Evolutionary conservation across 2,113 vertebrate species (phyloP).

Genomic region (Columbina picui): DNA sequence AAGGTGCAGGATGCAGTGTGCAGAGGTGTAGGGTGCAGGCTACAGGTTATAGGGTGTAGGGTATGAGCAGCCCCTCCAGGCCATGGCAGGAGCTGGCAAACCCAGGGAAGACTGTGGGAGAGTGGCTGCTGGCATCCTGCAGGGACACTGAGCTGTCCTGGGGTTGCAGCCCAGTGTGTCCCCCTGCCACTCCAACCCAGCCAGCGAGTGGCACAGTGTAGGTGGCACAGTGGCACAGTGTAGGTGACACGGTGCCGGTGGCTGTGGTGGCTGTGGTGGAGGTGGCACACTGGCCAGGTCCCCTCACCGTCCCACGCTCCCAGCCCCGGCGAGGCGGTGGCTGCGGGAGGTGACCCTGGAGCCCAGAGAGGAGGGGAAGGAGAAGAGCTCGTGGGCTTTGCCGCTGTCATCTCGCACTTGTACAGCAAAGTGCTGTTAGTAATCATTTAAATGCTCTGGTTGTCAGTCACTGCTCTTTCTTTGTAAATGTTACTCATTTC

Average conservation of each 20-base stretch:
- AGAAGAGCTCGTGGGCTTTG: not conserved
- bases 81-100: accelerated
- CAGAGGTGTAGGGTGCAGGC: no score
- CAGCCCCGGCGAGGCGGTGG: accelerated
- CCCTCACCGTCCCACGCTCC: accelerated
- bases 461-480: slow-evolving; percentile 81
- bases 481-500: slow-evolving; percentile 84
- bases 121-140: accelerated
- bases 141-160: accelerated
- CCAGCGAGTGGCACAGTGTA: accelerated
- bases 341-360: not conserved
- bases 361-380: not conserved
- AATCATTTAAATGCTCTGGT: slow-evolving; percentile 76
- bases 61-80: not conserved
- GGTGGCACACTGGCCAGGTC: accelerated
- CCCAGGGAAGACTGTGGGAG: accelerated
- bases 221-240: no score
- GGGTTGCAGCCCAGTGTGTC: not conserved
- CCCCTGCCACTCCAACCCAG: no score
- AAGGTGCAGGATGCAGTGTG: not conserved
- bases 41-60: no score
- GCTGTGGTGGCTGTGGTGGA: accelerated
- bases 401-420: slow-evolving; percentile 40
- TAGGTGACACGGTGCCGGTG: no score
- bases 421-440: slow-evolving; percentile 76